Percentiles rank a stretch among this genome's conserved stretches.
Evolutionary conservation across 1,140 invertebrate species (phyloP).

Genomic region (Sipha flava): DNA sequence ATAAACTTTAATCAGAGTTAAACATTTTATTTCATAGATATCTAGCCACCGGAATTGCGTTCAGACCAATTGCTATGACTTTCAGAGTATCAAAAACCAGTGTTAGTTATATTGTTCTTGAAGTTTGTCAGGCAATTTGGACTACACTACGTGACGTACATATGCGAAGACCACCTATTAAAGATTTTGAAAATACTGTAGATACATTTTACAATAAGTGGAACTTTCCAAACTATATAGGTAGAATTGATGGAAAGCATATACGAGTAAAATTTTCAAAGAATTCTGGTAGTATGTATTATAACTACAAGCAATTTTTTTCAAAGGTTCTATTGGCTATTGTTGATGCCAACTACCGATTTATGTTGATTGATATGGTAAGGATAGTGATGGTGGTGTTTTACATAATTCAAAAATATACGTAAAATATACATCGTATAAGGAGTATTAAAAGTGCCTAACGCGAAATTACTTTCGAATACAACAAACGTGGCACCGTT

Average conservation of each 20-base stretch:
- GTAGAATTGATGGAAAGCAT: conserved; percentile 27
- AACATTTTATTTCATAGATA: background rate
- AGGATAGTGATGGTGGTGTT: conserved; percentile 27
- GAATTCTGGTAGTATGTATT: background rate
- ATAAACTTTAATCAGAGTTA: too few species aligned
- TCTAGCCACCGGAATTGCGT: background rate
- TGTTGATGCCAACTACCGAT: conserved; percentile 2
- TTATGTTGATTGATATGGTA: conserved; percentile 22
- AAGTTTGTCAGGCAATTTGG: background rate
- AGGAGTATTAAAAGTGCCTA: background rate
- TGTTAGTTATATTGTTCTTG: background rate
- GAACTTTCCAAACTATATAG: conserved; percentile 2
- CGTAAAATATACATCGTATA: too few species aligned
- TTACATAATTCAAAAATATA: conserved; percentile 25
- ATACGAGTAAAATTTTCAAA: conserved; percentile 9
- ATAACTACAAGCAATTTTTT: conserved; percentile 40
- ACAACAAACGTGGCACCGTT: conserved; percentile 34
- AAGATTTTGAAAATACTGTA: background rate
- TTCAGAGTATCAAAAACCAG: background rate
- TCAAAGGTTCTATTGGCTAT: conserved; percentile 4
- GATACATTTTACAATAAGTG: background rate
- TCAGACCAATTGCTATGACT: background rate
- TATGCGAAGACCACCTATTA: background rate
- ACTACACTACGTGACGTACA: background rate
- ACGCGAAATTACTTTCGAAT: background rate